Evolutionary conservation across 2,888 invertebrate genomes (phyloP).

Genomic region (Euzophera pinguis): DNA sequence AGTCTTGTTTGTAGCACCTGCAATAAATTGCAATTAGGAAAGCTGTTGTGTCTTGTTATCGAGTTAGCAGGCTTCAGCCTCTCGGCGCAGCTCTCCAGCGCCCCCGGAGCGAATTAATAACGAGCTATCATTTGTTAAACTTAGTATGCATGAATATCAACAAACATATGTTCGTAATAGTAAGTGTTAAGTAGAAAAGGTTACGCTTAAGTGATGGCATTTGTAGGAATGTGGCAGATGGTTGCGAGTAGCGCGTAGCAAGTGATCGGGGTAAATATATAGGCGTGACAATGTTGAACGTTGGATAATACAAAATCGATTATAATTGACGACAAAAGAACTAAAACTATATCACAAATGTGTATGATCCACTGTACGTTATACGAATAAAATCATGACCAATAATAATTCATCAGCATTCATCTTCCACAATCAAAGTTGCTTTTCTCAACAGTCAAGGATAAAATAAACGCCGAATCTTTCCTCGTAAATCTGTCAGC

Average conservation of each 20-base stretch:
- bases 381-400: no score
- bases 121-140: conserved; percentile 32
- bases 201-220: no score
- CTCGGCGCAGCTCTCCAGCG: conserved; percentile 46
- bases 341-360: no score
- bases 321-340: no score
- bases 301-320: no score
- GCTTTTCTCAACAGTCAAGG: conserved; percentile 53
- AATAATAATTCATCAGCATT: conserved; percentile 25
- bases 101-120: conserved; percentile 57
- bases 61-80: conserved; percentile 72
- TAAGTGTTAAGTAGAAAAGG: no score
- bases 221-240: no score
- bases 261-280: no score
- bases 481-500: conserved; percentile 77
- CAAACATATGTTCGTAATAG: background rate
- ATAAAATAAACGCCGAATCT: conserved; percentile 75
- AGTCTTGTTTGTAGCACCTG: conserved; percentile 77
- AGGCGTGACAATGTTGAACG: no score
- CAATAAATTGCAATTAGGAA: conserved; percentile 79
- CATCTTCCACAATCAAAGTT: conserved; percentile 40
- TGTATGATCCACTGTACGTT: no score
- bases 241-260: no score
- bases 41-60: conserved; percentile 78
- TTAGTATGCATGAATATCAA: conserved; percentile 15